Base-by-base conservation (phyloP, 2,888 invertebrate genomes). In the Acanthosepion pharaonis region DNA sequence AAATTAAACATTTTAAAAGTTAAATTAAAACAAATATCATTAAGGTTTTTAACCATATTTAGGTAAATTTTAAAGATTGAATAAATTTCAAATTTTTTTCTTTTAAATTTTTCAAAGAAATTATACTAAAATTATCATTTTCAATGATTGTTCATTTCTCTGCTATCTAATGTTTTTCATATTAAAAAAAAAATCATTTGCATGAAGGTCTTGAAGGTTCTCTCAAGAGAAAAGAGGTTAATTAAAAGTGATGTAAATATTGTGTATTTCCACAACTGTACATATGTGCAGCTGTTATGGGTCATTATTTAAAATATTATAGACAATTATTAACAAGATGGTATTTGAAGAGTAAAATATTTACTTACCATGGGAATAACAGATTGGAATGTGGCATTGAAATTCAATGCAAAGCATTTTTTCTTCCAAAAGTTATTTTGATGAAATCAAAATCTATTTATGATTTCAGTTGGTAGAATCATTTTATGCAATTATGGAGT, bases 131-230 rank as follows among this genome's bases (percentile, higher is more conserved):
- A 11, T 78, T 78, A 78, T 78, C 33, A 59, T 78, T 78, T n/a
- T 78, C n/a, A n/a, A 78, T 78, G n/a, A 78, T 78, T 78, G n/a
- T 3, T 33, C 20, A 59, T 59, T 59, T 59, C 20, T 59, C 20
- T 59, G 23, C 59, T 6, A 23, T 59, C 59, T 59, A 59, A 59
- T 59, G 9, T 51, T 51, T 51, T 25, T 28, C n/a, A 78, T 78
- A 78, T 78, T 15, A 1, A 33, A n/a, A 78, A n/a, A n/a, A n/a
- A 78, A 78, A 55, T 78, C 15, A n/a, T 78, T 78, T 78, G 78
- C 78, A 78, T n/a, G 78, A 78, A 78, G 78, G 78, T 78, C 78
- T 78, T 78, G n/a, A 78, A 78, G 78, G 78, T 78, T 78, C 78
- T 78, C 78, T 78, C 78, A 78, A 33, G 78, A 78, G n/a, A 78